Conservation (phyloP, 2,113 vertebrate species). For the Chloropsis hardwickii region DNA sequence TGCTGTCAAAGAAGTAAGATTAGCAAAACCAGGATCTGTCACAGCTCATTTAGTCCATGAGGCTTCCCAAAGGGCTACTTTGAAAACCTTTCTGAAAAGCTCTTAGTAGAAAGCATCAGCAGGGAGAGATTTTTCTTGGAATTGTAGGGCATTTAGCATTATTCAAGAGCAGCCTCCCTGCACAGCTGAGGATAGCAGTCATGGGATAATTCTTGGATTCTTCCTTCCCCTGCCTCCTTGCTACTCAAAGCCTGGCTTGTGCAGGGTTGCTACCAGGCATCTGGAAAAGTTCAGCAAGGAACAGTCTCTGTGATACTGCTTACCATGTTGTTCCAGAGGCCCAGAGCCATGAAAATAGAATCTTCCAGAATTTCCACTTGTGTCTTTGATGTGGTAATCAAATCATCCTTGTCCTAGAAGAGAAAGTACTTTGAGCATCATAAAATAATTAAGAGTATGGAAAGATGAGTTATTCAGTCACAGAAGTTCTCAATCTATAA, state of each 20-base stretch:
- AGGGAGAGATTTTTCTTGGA: background rate
- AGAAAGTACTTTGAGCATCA: background rate
- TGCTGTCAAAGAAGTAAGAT: background rate
- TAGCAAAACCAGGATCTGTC: background rate
- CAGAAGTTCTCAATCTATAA: background rate
- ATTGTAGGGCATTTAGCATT: background rate
- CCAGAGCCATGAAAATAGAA: background rate
- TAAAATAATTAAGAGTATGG: background rate
- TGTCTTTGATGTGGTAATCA: background rate
- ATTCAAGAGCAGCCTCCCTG: background rate
- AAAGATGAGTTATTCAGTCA: background rate
- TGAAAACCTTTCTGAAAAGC: background rate
- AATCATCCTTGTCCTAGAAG: conserved; percentile 27
- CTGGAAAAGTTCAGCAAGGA: background rate
- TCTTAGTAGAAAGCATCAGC: background rate
- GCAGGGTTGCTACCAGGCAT: background rate
- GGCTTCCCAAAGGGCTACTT: background rate
- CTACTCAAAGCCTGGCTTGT: background rate
- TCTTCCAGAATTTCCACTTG: background rate
- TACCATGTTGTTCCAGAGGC: conserved; percentile 75
- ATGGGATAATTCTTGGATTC: background rate
- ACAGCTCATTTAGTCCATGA: background rate
- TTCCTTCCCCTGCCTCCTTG: background rate
- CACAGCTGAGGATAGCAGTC: background rate
- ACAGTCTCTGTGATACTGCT: background rate